These are phyloP conservation scores for Dicrurus megarhynchus DNA, from an alignment of 2,113 vertebrate species.

Conservation along the genomic window DNA sequence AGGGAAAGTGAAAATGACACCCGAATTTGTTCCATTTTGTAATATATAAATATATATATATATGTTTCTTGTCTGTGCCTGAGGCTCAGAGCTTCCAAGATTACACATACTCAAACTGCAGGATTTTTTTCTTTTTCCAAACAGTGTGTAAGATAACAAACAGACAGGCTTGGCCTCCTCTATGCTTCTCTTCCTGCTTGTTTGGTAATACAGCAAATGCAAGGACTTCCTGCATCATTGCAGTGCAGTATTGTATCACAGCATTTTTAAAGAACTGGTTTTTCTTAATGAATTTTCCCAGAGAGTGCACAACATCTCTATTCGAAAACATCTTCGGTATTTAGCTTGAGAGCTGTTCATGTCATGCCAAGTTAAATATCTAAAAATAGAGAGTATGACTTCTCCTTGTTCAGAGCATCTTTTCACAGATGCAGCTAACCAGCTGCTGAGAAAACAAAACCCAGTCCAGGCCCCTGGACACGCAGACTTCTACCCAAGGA, in stretches of 20 bases:
- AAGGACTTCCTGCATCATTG: not conserved
- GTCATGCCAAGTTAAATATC: not conserved
- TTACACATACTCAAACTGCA: not conserved
- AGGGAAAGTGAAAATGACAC: constrained; percentile 25
- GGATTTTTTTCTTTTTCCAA: not conserved
- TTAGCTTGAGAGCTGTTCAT: not conserved
- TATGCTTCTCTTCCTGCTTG: not conserved
- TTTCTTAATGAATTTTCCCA: not conserved
- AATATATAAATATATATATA: not conserved
- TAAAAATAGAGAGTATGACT: not conserved
- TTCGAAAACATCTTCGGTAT: not conserved
- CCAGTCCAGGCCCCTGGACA: not conserved
- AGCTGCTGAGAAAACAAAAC: not conserved
- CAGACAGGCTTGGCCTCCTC: not conserved
- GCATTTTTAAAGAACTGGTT: not conserved
- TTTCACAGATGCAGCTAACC: not conserved
- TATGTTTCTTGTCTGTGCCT: not conserved
- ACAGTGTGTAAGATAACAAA: not conserved
- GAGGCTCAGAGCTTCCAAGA: not conserved
- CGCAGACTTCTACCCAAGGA: not conserved
- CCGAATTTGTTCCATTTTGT: not conserved
- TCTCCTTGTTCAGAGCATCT: not conserved
- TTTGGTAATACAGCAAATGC: not conserved
- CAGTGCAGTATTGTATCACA: not conserved
- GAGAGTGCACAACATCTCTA: not conserved